A percentile compares a stretch with the other conserved stretches of the same genome.
Evolutionary conservation across 2,113 vertebrate species (phyloP).

Genomic region (Ageneiosus marmoratus): DNA sequence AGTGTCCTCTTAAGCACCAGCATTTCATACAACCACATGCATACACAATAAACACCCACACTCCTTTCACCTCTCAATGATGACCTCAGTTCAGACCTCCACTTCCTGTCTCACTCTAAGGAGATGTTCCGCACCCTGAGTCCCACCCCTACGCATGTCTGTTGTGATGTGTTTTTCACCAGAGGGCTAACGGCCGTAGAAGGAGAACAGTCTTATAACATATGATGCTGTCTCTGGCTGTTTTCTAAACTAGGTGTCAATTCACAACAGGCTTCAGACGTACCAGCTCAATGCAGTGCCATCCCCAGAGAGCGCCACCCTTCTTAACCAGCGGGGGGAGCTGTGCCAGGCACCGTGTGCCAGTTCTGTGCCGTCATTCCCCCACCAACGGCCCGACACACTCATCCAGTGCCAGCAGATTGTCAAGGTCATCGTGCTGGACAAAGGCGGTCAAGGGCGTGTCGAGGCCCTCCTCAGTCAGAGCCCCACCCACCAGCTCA

Average conservation of each 20-base stretch:
- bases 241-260: slow-evolving; percentile 99
- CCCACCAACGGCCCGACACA: slow-evolving; percentile 79
- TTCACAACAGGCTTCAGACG: slow-evolving; percentile 99
- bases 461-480: slow-evolving; percentile 91
- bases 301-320: slow-evolving; percentile 82
- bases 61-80: slow-evolving; percentile 51
- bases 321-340: slow-evolving; percentile 80
- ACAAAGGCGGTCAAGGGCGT: slow-evolving; percentile 86
- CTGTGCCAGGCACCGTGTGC: slow-evolving; percentile 68
- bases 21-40: slow-evolving; percentile 23
- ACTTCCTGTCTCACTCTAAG: slow-evolving; percentile 2
- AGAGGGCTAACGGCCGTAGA: slow-evolving; percentile 76
- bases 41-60: slow-evolving; percentile 17
- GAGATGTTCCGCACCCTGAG: slow-evolving; percentile 48
- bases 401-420: slow-evolving; percentile 99
- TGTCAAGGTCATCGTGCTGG: slow-evolving; percentile 97
- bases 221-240: slow-evolving; percentile 99
- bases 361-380: slow-evolving; percentile 76
- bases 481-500: slow-evolving; percentile 84
- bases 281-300: slow-evolving; percentile 87
- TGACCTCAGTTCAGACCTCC: slow-evolving; percentile 18
- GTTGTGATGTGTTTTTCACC: slow-evolving; percentile 67
- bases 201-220: slow-evolving; percentile 93
- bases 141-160: slow-evolving; percentile 68
- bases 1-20: slow-evolving; percentile 76